Percentiles rank a stretch among this genome's conserved stretches.
phyloP scores from a whole-genome alignment of 2,797 vertebrate species.

The Labroides dimidiatus region DNA sequence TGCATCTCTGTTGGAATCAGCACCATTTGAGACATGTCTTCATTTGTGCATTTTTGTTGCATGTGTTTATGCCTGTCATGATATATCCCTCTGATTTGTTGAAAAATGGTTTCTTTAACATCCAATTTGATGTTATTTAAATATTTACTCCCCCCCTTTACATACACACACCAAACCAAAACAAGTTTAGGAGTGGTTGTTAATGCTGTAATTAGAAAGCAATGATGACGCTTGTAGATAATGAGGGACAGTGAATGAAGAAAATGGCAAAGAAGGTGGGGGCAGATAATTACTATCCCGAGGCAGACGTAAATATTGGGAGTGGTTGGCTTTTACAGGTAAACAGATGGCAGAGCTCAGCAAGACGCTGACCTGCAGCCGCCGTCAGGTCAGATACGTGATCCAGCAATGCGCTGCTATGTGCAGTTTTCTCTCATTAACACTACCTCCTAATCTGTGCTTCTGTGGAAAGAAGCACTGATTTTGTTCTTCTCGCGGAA shows the following conservation, averaged over 20 bases:
- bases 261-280: slow-evolving; percentile 32
- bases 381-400: slow-evolving; percentile 60
- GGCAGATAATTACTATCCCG: slow-evolving; percentile 32
- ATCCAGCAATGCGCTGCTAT: slow-evolving; percentile 40
- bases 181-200: slow-evolving; percentile 32
- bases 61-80: too few species aligned
- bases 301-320: slow-evolving; percentile 17
- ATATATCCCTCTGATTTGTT: too few species aligned
- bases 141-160: too few species aligned
- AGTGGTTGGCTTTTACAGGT: slow-evolving; percentile 66
- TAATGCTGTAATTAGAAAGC: slow-evolving; percentile 25
- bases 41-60: too few species aligned
- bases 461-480: not conserved
- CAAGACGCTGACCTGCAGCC: slow-evolving; percentile 56
- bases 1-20: too few species aligned
- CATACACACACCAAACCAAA: slow-evolving; percentile 9
- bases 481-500: too few species aligned
- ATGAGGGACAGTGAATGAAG: slow-evolving; percentile 13
- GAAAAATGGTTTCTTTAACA: too few species aligned
- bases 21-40: too few species aligned
- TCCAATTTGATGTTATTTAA: too few species aligned
- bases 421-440: slow-evolving; percentile 63
- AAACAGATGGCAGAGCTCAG: slow-evolving; percentile 78
- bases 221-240: slow-evolving; percentile 28
- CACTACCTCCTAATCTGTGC: slow-evolving; percentile 47